Conservation (phyloP, 2,888 invertebrate species). For the Drosophila flavopinicola region DNA sequence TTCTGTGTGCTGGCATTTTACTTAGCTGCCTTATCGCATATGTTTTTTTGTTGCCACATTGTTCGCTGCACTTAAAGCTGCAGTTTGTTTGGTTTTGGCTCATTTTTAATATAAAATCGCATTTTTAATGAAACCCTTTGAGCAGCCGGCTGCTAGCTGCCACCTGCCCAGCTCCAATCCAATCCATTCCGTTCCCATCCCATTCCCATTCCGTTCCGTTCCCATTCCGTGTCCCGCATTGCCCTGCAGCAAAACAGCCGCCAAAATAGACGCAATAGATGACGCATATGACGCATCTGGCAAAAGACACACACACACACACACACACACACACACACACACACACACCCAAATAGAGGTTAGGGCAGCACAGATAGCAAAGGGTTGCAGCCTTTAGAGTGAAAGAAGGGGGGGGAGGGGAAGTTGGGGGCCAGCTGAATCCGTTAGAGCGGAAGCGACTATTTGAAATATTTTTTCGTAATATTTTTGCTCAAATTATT, state of each 20-base stretch:
- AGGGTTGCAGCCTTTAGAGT: constrained; percentile 30
- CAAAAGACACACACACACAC: constrained; percentile 36
- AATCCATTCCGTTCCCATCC: not conserved
- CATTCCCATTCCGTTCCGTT: not conserved
- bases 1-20: constrained; percentile 16
- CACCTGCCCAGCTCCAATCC: constrained; percentile 32
- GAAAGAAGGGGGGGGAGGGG: not conserved
- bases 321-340: constrained; percentile 29
- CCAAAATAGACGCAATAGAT: constrained; percentile 76
- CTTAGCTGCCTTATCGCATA: constrained; percentile 3
- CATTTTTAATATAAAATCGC: constrained; percentile 67
- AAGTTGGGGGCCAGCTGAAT: constrained; percentile 2
- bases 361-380: constrained; percentile 12
- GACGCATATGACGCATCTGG: constrained; percentile 65
- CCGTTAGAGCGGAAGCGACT: constrained; percentile 71
- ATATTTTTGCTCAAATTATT: constrained; percentile 77
- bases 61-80: constrained; percentile 34
- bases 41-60: constrained; percentile 3
- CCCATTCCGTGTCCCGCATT: not conserved
- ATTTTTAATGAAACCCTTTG: constrained; percentile 71
- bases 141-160: constrained; percentile 43
- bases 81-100: constrained; percentile 34
- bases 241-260: constrained; percentile 27
- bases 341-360: not conserved
- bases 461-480: constrained; percentile 77